These are phyloP conservation scores for Rhodeus uyekii DNA, from an alignment of 2,797 vertebrate species.

Conservation along the genomic window DNA sequence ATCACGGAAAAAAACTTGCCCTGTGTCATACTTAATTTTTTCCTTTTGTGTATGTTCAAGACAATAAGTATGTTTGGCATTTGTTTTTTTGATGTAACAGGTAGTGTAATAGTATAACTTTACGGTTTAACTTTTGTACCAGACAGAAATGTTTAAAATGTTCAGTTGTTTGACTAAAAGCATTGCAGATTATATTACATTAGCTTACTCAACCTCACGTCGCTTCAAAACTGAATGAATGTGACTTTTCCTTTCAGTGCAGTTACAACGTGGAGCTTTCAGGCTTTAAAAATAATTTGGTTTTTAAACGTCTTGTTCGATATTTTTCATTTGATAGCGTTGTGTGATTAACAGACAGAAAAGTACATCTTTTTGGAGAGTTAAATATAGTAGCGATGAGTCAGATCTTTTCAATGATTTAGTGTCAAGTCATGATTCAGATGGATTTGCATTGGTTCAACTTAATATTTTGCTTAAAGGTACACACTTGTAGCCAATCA, in stretches of 20 bases:
- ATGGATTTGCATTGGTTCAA: background rate
- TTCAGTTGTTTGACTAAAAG: constrained; percentile 65
- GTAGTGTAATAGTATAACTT: constrained; percentile 43
- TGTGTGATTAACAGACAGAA: background rate
- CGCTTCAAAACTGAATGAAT: background rate
- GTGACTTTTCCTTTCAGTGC: background rate
- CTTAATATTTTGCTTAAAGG: background rate
- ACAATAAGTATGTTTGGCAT: constrained; percentile 7
- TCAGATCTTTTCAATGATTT: background rate
- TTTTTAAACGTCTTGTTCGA: background rate
- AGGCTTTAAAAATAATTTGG: background rate
- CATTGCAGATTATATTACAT: constrained; percentile 62
- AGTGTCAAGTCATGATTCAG: background rate
- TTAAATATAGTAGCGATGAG: background rate
- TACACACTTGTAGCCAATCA: background rate
- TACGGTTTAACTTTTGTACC: constrained; percentile 69
- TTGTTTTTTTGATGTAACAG: constrained; percentile 40
- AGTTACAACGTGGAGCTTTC: background rate
- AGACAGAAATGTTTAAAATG: constrained; percentile 64
- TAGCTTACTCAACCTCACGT: background rate
- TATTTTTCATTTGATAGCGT: background rate
- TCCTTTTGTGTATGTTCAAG: background rate
- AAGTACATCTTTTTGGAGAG: background rate
- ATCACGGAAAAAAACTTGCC: background rate
- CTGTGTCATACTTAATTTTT: background rate